Evolutionary conservation across 2,113 vertebrate species (phyloP), one percentile per base, ranked within the genome.

Genomic region (Elgaria multicarinata): DNA sequence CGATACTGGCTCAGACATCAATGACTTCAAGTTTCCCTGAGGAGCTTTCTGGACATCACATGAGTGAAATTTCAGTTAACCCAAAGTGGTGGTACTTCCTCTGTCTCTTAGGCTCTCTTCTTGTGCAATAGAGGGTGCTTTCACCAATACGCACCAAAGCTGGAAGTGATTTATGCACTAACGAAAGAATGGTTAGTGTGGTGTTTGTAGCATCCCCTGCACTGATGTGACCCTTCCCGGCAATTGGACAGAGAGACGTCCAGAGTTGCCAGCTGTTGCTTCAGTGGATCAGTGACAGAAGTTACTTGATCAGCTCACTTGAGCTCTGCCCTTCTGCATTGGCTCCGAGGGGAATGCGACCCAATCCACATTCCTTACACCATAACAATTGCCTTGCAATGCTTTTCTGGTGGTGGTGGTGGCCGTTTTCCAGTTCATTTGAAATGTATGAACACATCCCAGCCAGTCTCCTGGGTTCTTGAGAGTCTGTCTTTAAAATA

Each of bases 381-480:
- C 80, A 33, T 67, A 91, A 86, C 88, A 44, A 36, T 67, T 94
- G 66, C 55, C 55, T 18, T 31, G 66, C 42, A 67, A 81, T 46
- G 78, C 46, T 46, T 50, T 18, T 46, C 5, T 55, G 28, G 53
- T 66, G 55, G 9, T n/a, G 14, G 31, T 0, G n/a, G n/a, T 71
- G n/a, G 62, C 81, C 39, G 12, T 66, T 33, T 62, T 46, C 13
- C 31, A 14, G 14, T 64, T 18, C 39, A n/a, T 13, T 82, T 82
- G 10, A 28, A 36, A 62, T 82, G 55, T 64, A 28, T 78, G 83
- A 64, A 18, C 24, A 26, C 79, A 81, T 62, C 42, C 42, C 39
- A 42, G 10, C 46, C 14, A 5, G 16, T 39, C 33, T 7, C 20
- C 20, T 24, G 42, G 8, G 36, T 72, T 53, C 4, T 36, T 85